Base-by-base conservation (phyloP, 2,113 vertebrate genomes). In the Actenoides hombroni region DNA sequence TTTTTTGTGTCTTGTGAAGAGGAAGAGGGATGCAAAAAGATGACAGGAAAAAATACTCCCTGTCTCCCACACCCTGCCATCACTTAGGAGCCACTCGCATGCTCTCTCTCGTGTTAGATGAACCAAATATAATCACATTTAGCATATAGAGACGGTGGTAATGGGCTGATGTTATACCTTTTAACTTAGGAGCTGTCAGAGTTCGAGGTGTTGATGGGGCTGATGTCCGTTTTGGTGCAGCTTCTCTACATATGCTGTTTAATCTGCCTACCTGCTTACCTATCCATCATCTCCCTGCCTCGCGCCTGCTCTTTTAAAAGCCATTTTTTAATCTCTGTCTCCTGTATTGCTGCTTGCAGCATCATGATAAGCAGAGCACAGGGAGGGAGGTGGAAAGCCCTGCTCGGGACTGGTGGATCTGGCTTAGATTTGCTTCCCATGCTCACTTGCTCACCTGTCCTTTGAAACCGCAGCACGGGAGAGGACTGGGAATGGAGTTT, bases 21-120 rank as follows among this genome's bases (percentile, higher is more conserved):
- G 48, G 81, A 75, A 78, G 86, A 77, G 40, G 48, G 61, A 79
- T 4, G 11, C 0, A 3, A 92, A 71, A 78, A 60, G 88, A 77
- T 61, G 83, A 83, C 49, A 28, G 59, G 79, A 67, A 29, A 42
- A 54, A 90, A 74, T 57, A 44, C 71, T 64, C 61, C 1, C 3
- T 88, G n/a, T 97, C 92, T 88, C 90, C 86, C 83, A 77, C 90
- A 86, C 86, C 88, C 82, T 93, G 90, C 88, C 40, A 39, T 94
- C 83, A 40, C 83, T 94, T 71, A 53, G 85, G 71, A 94, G 56
- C 83, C 0, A 13, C 78, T 96, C 1, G 11, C 1, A 6, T 86
- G 93, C 83, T 86, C 71, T 83, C 69, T 83, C 67, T 80, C 3
- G 0, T 88, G 88, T 85, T 60, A 88, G 76, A 63, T 90, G 92